Evolutionary conservation across 2,797 vertebrate species (phyloP), one percentile per base, ranked within the genome.

Genomic region (Helicolenus hilgendorfi): DNA sequence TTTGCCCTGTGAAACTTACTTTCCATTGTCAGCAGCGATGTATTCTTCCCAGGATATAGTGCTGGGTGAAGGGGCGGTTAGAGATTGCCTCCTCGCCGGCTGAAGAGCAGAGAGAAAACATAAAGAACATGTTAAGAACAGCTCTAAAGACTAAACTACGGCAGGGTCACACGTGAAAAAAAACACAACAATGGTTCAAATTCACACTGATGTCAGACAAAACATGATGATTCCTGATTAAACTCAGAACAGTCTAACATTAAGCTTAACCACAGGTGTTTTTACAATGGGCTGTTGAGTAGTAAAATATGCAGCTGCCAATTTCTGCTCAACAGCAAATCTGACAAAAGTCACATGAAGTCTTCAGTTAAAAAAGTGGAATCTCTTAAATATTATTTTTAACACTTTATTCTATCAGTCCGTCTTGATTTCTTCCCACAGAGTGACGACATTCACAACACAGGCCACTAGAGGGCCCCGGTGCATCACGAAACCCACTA

Each of bases 21-120:
- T 99, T 91, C 98, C 99, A 22, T 98, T 98, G 95, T 99, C 99
- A 18, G 99, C 98, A 72, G 97, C 97, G 92, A 99, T 98, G 96
- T 99, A 99, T 80, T 99, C 99, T 80, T 99, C 99, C 99, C 99
- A 99, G 2, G 98, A 98, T 89, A 99, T 98, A 26, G 98, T 99
- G 96, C 98, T 99, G 69, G 98, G 98, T 3, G 98, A 97, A 0
- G 99, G 99, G 0, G 98, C 96, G 0, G 98, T 98, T 24, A 99
- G 97, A 5, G 99, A 99, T 91, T 98, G 98, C 84, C 99, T 98
- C 82, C 99, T 97, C 78, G 97, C 96, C 0, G 99, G 98, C 99
- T 99, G 94, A 58, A 73, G 65, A 60, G 38, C 33, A 81, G 4
- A 72, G n/a, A 65, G 35, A 55, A 14, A 27, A 35, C 76, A 5